A percentile compares a stretch with the other conserved stretches of the same genome.
Conservation (phyloP, 2,797 vertebrate genomes). For the Alfaro cultratus region DNA sequence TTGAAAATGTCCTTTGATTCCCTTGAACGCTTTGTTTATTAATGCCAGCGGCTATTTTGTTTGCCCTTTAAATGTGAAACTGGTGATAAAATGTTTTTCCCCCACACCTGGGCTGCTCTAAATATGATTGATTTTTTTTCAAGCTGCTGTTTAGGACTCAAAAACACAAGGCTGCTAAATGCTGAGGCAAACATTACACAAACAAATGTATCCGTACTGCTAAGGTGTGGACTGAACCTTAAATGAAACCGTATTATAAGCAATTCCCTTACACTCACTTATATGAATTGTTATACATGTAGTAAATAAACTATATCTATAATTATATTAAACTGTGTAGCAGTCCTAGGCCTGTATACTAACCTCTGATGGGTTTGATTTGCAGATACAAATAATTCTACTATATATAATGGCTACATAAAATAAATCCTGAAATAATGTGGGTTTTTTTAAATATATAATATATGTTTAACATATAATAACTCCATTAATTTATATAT, state of each 20-base stretch:
- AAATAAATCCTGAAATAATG: no score
- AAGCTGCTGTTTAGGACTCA: neutral
- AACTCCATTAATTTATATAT: no score
- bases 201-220: neutral
- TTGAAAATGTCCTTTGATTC: slow-evolving; percentile 51
- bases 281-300: no score
- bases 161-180: neutral
- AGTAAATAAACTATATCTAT: no score
- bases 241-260: neutral
- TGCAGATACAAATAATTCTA: no score
- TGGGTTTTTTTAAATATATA: no score
- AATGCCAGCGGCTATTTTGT: slow-evolving; percentile 17
- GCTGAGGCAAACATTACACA: neutral
- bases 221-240: neutral
- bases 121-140: neutral
- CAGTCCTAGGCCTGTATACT: no score
- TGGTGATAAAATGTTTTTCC: slow-evolving; percentile 8
- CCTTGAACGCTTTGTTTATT: slow-evolving; percentile 27
- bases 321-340: no score
- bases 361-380: no score
- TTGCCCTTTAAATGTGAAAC: slow-evolving; percentile 12
- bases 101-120: neutral
- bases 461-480: no score
- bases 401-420: no score
- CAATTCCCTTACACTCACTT: neutral